Conservation (phyloP, 2,888 invertebrate genomes). For the Spodoptera littoralis region DNA sequence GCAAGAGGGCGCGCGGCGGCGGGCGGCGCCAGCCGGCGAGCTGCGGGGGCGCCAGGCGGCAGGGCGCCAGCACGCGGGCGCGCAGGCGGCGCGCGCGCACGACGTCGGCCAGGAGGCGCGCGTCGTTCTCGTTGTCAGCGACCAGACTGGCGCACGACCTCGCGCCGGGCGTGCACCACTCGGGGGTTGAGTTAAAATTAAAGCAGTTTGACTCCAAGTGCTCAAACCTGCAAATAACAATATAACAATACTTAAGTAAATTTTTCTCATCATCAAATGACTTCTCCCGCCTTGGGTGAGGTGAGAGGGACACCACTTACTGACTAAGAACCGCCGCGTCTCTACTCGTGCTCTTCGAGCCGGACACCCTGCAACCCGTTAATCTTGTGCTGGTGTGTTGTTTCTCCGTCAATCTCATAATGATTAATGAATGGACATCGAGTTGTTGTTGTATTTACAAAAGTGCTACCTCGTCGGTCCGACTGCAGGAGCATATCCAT, state of each 20-base stretch:
- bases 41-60: conserved; percentile 34
- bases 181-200: conserved; percentile 89
- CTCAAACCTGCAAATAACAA: conserved; percentile 22
- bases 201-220: conserved; percentile 57
- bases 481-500: too few relatives aligned
- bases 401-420: too few relatives aligned
- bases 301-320: too few relatives aligned
- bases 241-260: neutral
- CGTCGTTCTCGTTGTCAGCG: conserved; percentile 67
- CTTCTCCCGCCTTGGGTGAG: too few relatives aligned
- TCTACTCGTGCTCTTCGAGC: too few relatives aligned
- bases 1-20: conserved; percentile 27
- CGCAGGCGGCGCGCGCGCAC: conserved; percentile 59
- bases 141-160: conserved; percentile 66
- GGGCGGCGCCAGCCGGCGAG: conserved; percentile 39
- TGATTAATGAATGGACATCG: too few relatives aligned
- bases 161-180: conserved; percentile 77
- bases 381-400: too few relatives aligned
- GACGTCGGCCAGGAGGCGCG: conserved; percentile 58
- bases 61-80: conserved; percentile 55
- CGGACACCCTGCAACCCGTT: too few relatives aligned
- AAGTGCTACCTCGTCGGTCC: too few relatives aligned
- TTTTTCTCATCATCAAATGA: too few relatives aligned
- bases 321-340: too few relatives aligned
- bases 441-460: too few relatives aligned